Evolutionary conservation across 2,888 invertebrate genomes (phyloP).

Genomic region (Eubasilissa splendida): DNA sequence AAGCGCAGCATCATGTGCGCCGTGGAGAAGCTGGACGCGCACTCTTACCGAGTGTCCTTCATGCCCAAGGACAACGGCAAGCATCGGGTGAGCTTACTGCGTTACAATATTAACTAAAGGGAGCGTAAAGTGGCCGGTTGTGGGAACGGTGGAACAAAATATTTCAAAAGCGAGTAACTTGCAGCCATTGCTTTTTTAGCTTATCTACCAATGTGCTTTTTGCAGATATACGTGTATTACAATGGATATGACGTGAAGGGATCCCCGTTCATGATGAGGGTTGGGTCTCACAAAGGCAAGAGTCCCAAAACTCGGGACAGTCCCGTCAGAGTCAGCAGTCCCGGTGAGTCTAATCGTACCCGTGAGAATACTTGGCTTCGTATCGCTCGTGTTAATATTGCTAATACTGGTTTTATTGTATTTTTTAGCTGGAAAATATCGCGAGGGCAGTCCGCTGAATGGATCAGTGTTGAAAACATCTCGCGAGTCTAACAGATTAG

Average conservation of each 20-base stretch:
- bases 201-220: conserved; percentile 58
- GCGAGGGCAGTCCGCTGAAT: conserved; percentile 71
- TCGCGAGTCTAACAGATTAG: too few relatives aligned
- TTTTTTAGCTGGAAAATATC: conserved; percentile 67
- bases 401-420: not conserved
- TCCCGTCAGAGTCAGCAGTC: conserved; percentile 73
- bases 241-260: conserved; percentile 90
- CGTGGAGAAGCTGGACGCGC: conserved; percentile 84
- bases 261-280: conserved; percentile 90
- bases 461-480: conserved; percentile 59
- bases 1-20: conserved; percentile 88
- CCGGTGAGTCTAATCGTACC: conserved; percentile 63
- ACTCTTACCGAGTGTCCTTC: conserved; percentile 85
- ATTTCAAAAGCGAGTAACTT: too few relatives aligned
- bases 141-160: too few relatives aligned
- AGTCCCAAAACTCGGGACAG: conserved; percentile 72
- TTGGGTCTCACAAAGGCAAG: conserved; percentile 81
- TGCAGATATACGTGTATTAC: conserved; percentile 90
- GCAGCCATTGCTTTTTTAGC: too few relatives aligned
- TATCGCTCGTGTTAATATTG: not conserved
- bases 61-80: conserved; percentile 86
- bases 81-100: conserved; percentile 73
- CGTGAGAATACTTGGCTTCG: too few relatives aligned
- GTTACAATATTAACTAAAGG: too few relatives aligned
- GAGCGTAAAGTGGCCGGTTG: too few relatives aligned